Evolutionary conservation across 2,797 vertebrate genomes (phyloP).

Genomic region (Poliocrania exsul): DNA sequence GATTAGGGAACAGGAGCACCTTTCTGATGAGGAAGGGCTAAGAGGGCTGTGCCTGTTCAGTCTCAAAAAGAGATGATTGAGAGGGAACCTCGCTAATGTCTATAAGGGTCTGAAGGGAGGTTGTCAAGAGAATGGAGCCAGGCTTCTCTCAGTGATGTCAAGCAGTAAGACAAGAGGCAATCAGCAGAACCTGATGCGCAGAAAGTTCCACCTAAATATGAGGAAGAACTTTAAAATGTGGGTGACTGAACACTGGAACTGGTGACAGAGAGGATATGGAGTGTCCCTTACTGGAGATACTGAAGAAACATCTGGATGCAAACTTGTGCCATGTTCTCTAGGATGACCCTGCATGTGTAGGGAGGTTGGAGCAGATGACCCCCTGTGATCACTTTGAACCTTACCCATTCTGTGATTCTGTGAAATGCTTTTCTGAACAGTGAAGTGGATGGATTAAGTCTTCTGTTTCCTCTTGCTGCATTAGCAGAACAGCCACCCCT

Average conservation of each 20-base stretch:
- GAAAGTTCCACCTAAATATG: not conserved
- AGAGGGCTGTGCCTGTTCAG: too few species aligned
- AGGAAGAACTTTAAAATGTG: not conserved
- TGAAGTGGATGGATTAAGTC: not conserved
- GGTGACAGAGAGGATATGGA: too few species aligned
- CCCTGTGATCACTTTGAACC: not conserved
- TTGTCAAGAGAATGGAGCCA: not conserved
- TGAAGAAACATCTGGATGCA: not conserved
- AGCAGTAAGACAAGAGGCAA: not conserved
- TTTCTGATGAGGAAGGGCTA: not conserved
- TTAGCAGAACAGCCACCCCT: not conserved
- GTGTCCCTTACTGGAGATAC: not conserved
- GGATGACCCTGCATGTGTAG: not conserved
- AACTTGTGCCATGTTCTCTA: not conserved
- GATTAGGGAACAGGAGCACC: not conserved
- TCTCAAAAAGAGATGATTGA: not conserved
- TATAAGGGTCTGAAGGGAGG: not conserved
- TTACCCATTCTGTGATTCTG: not conserved
- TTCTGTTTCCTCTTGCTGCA: not conserved
- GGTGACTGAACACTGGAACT: not conserved
- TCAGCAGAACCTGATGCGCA: not conserved
- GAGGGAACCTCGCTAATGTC: not conserved
- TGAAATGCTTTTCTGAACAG: not conserved
- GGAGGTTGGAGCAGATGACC: too few species aligned
- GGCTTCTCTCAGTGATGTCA: not conserved